A percentile compares a stretch with the other conserved stretches of the same genome.
These are phyloP conservation scores for Mactra quadrangularis DNA, from an alignment of 1,140 invertebrate genomes.

Conservation along the genomic window DNA sequence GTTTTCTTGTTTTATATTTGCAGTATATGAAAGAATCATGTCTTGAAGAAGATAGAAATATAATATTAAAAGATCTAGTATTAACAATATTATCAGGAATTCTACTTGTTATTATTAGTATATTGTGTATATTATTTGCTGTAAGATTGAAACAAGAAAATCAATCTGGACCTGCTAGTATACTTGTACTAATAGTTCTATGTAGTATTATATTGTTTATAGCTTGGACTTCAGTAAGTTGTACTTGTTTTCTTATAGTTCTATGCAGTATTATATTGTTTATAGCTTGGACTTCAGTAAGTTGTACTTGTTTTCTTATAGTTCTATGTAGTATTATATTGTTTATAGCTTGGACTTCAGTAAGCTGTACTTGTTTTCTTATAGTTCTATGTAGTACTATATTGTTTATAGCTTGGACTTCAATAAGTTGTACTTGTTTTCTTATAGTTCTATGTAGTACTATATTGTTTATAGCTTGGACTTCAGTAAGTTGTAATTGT, in stretches of 20 bases:
- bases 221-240: conserved; percentile 26
- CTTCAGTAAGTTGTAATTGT: too few relatives aligned
- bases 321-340: background rate
- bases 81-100: background rate
- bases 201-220: background rate
- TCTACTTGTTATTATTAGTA: background rate
- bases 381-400: background rate
- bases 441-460: background rate
- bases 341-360: conserved; percentile 2
- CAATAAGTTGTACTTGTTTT: conserved; percentile 1
- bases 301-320: background rate
- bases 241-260: background rate
- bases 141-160: background rate
- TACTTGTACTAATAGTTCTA: background rate
- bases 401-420: conserved; percentile 1
- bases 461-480: too few relatives aligned
- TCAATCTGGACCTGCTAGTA: conserved; percentile 8
- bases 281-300: conserved; percentile 8
- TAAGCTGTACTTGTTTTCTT: background rate
- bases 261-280: conserved; percentile 1
- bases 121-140: conserved; percentile 37
- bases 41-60: conserved; percentile 8
- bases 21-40: conserved; percentile 21
- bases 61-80: background rate
- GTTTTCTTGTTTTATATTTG: background rate